Percentiles rank a stretch among this genome's conserved stretches.
Conservation (phyloP, 2,888 invertebrate genomes). For the Prosapia bicincta region DNA sequence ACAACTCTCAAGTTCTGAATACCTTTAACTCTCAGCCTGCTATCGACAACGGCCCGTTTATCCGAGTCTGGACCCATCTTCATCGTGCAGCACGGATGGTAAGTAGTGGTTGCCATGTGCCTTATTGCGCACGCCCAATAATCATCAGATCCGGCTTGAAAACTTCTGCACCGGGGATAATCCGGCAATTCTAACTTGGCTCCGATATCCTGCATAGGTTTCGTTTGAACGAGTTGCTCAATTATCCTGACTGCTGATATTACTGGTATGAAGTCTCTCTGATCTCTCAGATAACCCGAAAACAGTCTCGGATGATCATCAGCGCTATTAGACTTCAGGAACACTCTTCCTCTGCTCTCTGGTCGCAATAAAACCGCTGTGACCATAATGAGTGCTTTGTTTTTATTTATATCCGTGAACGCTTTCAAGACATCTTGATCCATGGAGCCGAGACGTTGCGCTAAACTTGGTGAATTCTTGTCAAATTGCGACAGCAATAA, state of each 20-base stretch:
- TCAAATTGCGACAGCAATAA: slow-evolving; percentile 39
- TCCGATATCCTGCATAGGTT: slow-evolving; percentile 37
- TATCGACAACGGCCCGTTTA: slow-evolving; percentile 50
- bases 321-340: slow-evolving; percentile 33
- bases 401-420: slow-evolving; percentile 49
- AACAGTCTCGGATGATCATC: slow-evolving; percentile 33
- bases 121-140: slow-evolving; percentile 58
- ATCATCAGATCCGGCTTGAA: slow-evolving; percentile 22
- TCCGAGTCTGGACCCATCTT: slow-evolving; percentile 57
- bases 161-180: slow-evolving; percentile 53
- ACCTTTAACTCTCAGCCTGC: slow-evolving; percentile 52
- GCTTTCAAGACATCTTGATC: slow-evolving; percentile 48
- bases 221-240: slow-evolving; percentile 37
- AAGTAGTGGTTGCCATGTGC: slow-evolving; percentile 53
- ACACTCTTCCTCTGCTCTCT: slow-evolving; percentile 35
- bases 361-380: slow-evolving; percentile 38
- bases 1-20: slow-evolving; percentile 52
- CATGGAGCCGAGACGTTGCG: slow-evolving; percentile 47
- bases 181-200: slow-evolving; percentile 49
- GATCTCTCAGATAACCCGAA: slow-evolving; percentile 34
- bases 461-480: slow-evolving; percentile 30
- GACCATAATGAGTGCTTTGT: slow-evolving; percentile 53
- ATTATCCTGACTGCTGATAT: slow-evolving; percentile 36
- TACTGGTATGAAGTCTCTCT: slow-evolving; percentile 31
- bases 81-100: slow-evolving; percentile 66